phyloP scores from a whole-genome alignment of 2,888 invertebrate genomes.

The Chloroclystis v-ata region DNA sequence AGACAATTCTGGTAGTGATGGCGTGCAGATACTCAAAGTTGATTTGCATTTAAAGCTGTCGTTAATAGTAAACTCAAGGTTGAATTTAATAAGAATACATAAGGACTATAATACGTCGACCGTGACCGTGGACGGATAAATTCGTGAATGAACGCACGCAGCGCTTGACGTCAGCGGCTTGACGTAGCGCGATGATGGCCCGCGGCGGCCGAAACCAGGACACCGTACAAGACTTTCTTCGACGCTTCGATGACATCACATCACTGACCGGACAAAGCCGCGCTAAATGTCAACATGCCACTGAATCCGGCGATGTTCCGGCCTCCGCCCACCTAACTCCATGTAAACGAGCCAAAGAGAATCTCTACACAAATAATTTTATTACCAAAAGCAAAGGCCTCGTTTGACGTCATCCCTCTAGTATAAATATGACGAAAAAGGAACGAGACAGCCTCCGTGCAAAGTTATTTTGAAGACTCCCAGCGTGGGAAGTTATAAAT shows the following conservation, averaged over 20 bases:
- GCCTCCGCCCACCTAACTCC: constrained; percentile 3
- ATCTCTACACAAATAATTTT: constrained; percentile 8
- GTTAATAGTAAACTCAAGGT: constrained; percentile 11
- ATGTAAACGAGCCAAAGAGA: constrained; percentile 2
- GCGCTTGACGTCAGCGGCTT: constrained; percentile 53
- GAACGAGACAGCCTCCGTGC: constrained; percentile 12
- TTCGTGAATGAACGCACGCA: constrained; percentile 70
- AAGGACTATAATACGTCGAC: constrained; percentile 32
- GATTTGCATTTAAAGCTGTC: constrained; percentile 6
- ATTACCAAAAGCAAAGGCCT: constrained; percentile 14
- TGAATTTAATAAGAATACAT: constrained; percentile 6
- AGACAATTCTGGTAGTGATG: constrained; percentile 9
- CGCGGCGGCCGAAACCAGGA: constrained; percentile 15
- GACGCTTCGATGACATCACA: constrained; percentile 4
- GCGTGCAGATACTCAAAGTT: constrained; percentile 3
- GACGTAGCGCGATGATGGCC: constrained; percentile 45
- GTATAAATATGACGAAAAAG: constrained; percentile 16
- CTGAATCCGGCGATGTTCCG: constrained; percentile 1
- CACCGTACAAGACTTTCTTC: constrained; percentile 12
- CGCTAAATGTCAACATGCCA: background rate
- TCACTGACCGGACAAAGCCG: background rate
- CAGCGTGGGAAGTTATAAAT: constrained; percentile 13
- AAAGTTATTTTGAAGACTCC: constrained; percentile 14
- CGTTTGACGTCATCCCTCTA: constrained; percentile 18
- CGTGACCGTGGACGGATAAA: constrained; percentile 56